Percentiles rank a stretch among this genome's conserved stretches.
Conservation (phyloP, 1,140 invertebrate genomes). For the Drosophila navojoa region DNA sequence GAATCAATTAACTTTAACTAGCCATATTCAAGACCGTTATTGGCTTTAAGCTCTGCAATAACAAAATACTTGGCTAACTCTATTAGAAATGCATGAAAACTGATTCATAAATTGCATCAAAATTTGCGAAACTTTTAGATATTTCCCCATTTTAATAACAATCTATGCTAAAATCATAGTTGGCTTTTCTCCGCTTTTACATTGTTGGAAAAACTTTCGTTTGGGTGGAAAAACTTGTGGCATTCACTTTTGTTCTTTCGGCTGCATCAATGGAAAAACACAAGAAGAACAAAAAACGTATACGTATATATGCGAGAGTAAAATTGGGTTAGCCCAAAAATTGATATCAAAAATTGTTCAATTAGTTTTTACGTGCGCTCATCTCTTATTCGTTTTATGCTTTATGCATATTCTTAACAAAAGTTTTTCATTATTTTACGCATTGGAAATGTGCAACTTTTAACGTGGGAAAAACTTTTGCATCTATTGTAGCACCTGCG, state of each 20-base stretch:
- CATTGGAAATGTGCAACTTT: constrained; percentile 26
- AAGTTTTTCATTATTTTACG: constrained; percentile 28
- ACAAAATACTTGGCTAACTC: too few relatives aligned
- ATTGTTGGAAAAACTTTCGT: constrained; percentile 36
- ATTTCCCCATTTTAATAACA: constrained; percentile 17
- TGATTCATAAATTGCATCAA: too few relatives aligned
- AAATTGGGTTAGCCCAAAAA: constrained; percentile 46
- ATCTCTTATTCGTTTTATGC: constrained; percentile 36
- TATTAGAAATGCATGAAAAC: too few relatives aligned
- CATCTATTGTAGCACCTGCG: constrained; percentile 40
- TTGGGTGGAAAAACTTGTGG: constrained; percentile 38
- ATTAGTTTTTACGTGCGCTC: constrained; percentile 49
- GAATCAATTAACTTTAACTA: too few relatives aligned
- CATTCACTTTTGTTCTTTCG: constrained; percentile 47
- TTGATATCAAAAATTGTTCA: constrained; percentile 49
- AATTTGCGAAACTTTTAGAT: constrained; percentile 4
- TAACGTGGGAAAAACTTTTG: constrained; percentile 31
- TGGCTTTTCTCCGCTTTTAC: constrained; percentile 30
- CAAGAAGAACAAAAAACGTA: neutral
- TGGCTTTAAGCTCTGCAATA: too few relatives aligned
- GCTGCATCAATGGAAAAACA: neutral
- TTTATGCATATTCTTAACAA: constrained; percentile 46
- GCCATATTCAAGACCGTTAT: too few relatives aligned
- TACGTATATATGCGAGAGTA: neutral
- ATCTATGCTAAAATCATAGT: constrained; percentile 15